Evolutionary conservation across 2,797 vertebrate genomes (phyloP).

Genomic region (Xenopus petersii): DNA sequence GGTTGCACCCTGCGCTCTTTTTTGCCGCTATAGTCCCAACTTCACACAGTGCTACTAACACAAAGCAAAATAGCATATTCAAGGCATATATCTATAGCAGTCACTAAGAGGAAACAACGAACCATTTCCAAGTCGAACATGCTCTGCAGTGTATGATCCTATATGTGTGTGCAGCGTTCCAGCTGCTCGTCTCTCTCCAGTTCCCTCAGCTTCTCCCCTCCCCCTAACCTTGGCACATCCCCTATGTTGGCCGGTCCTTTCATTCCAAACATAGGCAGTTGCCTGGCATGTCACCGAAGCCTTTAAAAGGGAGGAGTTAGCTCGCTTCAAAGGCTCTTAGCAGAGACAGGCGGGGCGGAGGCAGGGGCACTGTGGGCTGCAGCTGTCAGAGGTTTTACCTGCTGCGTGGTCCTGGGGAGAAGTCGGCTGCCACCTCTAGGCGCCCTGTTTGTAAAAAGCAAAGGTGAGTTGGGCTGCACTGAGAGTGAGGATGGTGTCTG

Average conservation of each 20-base stretch:
- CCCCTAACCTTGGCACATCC: slow-evolving; percentile 32
- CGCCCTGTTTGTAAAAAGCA: slow-evolving; percentile 6
- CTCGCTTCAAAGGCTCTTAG: slow-evolving; percentile 26
- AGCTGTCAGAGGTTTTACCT: slow-evolving; percentile 46
- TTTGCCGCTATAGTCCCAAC: too few relatives aligned
- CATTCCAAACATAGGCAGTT: slow-evolving; percentile 24
- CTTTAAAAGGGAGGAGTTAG: slow-evolving; percentile 23
- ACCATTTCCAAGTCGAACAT: too few relatives aligned
- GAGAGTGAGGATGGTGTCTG: too few relatives aligned
- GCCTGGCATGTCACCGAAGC: slow-evolving; percentile 25
- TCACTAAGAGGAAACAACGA: too few relatives aligned
- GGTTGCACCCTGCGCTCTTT: too few relatives aligned
- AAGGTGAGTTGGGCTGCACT: slow-evolving; percentile 12
- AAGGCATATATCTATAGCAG: too few relatives aligned
- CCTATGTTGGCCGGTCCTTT: slow-evolving; percentile 18
- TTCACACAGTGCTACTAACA: too few relatives aligned
- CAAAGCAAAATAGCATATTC: too few relatives aligned
- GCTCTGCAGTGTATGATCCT: too few relatives aligned
- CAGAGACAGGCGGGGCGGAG: neutral
- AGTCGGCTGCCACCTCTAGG: slow-evolving; percentile 6
- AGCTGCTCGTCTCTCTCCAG: too few relatives aligned
- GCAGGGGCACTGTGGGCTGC: slow-evolving; percentile 11
- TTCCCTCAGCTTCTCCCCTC: neutral
- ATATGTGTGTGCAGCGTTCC: too few relatives aligned
- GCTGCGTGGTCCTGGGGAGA: slow-evolving; percentile 17